phyloP scores from a whole-genome alignment of 2,888 invertebrate species.

The Pristionchus fissidentatus region DNA sequence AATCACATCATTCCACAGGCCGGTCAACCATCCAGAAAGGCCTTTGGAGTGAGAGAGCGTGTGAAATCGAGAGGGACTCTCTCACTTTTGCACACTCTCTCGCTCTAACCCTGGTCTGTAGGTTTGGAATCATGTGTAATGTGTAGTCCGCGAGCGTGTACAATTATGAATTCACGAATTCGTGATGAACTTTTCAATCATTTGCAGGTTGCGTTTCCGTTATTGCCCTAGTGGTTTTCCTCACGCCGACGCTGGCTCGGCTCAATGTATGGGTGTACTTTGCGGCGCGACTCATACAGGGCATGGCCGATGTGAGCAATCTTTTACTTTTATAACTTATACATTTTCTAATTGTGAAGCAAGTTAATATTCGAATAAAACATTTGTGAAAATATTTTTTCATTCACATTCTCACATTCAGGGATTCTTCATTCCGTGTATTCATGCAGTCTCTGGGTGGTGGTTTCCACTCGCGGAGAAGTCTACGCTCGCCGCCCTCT shows the following conservation, averaged over 20 bases:
- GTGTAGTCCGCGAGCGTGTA: no score
- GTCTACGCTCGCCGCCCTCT: conserved; percentile 63
- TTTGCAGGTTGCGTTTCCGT: conserved; percentile 44
- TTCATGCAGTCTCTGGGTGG: conserved; percentile 56
- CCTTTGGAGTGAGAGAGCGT: no score
- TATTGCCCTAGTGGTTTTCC: conserved; percentile 54
- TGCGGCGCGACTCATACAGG: conserved; percentile 59
- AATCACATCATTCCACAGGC: no score
- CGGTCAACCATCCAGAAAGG: neutral
- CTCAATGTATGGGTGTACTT: conserved; percentile 58
- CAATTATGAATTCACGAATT: no score
- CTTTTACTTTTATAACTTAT: neutral
- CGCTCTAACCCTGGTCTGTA: no score
- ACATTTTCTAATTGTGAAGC: neutral
- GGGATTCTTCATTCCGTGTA: conserved; percentile 63
- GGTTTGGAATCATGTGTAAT: no score
- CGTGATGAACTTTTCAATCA: neutral
- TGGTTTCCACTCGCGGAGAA: conserved; percentile 68
- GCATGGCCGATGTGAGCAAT: conserved; percentile 61
- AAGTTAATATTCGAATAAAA: neutral
- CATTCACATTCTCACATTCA: conserved; percentile 2
- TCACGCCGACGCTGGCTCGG: conserved; percentile 61
- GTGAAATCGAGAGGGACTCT: no score
- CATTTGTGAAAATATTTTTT: neutral
- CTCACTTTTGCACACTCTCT: no score